Percentiles rank a stretch among this genome's conserved stretches.
phyloP scores from a whole-genome alignment of 2,797 vertebrate genomes.

The Podarcis lilfordi region DNA sequence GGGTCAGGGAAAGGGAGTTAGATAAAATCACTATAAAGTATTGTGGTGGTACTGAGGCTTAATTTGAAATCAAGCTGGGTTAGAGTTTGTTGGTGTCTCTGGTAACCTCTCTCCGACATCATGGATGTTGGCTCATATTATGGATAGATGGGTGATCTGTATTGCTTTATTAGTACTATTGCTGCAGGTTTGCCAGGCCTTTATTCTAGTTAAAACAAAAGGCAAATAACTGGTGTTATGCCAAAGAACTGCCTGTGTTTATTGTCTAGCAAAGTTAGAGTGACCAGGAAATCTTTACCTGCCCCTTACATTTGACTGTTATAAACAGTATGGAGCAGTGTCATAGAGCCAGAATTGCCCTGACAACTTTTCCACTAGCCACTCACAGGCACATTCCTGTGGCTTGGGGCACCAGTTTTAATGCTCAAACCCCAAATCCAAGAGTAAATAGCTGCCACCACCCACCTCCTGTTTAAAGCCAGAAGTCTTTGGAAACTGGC shows the following conservation, averaged over 20 bases:
- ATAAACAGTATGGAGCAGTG: neutral
- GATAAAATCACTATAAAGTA: too few species aligned
- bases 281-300: slow-evolving; percentile 1
- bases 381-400: neutral
- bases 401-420: slow-evolving; percentile 5
- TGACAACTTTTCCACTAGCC: neutral
- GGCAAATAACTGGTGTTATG: neutral
- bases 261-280: neutral
- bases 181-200: too few species aligned
- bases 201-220: neutral
- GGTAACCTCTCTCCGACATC: too few species aligned
- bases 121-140: too few species aligned
- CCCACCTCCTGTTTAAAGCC: slow-evolving; percentile 13
- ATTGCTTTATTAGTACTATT: too few species aligned
- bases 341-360: neutral
- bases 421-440: neutral
- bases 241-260: neutral
- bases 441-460: neutral
- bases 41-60: too few species aligned
- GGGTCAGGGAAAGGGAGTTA: too few species aligned
- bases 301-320: neutral
- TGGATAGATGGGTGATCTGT: too few species aligned
- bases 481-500: slow-evolving; percentile 21
- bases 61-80: too few species aligned
- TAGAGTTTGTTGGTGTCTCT: too few species aligned